Conservation (phyloP, 2,888 invertebrate genomes). For the Didymodactylos carnosus region DNA sequence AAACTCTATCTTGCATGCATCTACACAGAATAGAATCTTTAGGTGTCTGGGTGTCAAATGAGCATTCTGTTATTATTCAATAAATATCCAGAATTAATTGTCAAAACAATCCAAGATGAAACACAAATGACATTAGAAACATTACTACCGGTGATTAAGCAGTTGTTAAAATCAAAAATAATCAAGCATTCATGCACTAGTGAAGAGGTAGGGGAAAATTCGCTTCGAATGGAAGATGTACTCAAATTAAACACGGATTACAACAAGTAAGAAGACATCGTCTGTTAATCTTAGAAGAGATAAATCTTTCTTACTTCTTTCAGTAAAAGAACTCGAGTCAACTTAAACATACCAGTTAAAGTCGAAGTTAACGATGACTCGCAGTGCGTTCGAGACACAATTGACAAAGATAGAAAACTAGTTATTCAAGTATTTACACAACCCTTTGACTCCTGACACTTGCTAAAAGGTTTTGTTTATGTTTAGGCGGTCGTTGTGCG, state of each 20-base stretch:
- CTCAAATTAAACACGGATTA: slow-evolving; percentile 22
- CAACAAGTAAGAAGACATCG: slow-evolving; percentile 32
- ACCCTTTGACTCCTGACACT: too few species aligned
- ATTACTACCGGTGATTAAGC: slow-evolving; percentile 60
- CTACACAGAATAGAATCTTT: slow-evolving; percentile 23
- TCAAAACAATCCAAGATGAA: slow-evolving; percentile 64
- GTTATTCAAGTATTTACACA: slow-evolving; percentile 61
- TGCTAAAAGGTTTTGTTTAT: too few species aligned
- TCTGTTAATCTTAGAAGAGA: slow-evolving; percentile 18
- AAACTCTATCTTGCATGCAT: neutral
- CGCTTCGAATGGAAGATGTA: slow-evolving; percentile 17
- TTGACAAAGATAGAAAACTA: slow-evolving; percentile 92
- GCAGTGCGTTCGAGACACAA: slow-evolving; percentile 90
- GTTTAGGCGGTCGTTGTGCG: slow-evolving; percentile 43
- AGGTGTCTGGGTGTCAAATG: slow-evolving; percentile 97
- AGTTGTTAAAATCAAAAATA: slow-evolving; percentile 77
- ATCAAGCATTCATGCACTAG: slow-evolving; percentile 37
- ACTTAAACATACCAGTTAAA: slow-evolving; percentile 92
- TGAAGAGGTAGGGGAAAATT: slow-evolving; percentile 19
- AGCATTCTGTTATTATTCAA: slow-evolving; percentile 92
- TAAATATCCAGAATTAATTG: slow-evolving; percentile 60
- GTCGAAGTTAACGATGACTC: slow-evolving; percentile 88
- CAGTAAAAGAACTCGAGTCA: slow-evolving; percentile 86
- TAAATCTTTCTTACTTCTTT: slow-evolving; percentile 20
- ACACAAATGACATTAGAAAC: slow-evolving; percentile 57